phyloP scores from a whole-genome alignment of 2,113 vertebrate genomes.

The Actenoides hombroni region DNA sequence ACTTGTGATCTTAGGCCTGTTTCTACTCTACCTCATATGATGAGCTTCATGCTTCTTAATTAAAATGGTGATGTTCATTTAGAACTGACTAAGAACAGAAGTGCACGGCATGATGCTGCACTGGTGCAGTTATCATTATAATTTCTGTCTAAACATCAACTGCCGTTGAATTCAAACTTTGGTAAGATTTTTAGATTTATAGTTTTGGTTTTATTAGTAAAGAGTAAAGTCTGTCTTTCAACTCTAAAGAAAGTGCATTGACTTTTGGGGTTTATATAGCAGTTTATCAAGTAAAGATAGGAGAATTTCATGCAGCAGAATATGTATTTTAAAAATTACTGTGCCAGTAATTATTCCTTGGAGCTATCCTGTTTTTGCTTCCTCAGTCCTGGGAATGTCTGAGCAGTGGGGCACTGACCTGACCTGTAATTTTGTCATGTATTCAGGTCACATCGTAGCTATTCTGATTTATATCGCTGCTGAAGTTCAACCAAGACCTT shows the following conservation, averaged over 20 bases:
- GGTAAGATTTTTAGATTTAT: background rate
- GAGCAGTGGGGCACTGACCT: background rate
- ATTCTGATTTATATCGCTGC: background rate
- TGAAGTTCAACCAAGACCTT: background rate
- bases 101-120: background rate
- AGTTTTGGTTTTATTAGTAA: background rate
- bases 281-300: background rate
- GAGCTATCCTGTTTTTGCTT: background rate
- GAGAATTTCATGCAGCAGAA: background rate
- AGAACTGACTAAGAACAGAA: background rate
- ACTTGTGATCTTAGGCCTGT: background rate
- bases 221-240: background rate
- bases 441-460: background rate
- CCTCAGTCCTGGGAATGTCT: background rate
- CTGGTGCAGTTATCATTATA: background rate
- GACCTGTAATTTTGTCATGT: background rate
- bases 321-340: background rate
- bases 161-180: background rate
- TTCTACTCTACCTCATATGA: background rate
- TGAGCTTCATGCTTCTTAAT: background rate
- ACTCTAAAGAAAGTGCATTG: background rate
- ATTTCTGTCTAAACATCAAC: background rate
- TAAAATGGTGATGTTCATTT: background rate
- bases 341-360: background rate
- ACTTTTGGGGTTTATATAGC: background rate